Conservation (phyloP, 2,113 vertebrate species). For the Xyliphius kryptos region DNA sequence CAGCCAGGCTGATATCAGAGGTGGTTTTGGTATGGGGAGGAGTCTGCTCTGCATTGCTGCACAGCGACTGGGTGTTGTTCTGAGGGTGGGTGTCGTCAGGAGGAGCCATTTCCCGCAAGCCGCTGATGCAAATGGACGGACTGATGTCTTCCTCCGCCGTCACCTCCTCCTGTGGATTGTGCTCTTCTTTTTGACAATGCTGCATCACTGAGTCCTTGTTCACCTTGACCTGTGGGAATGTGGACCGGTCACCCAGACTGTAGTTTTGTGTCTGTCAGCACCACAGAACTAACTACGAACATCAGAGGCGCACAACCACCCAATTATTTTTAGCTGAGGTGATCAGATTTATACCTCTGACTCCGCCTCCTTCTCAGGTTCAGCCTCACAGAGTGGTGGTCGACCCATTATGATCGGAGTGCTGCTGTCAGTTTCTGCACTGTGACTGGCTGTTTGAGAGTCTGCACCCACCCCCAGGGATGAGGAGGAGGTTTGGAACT, state of each 20-base stretch:
- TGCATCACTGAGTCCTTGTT: neutral
- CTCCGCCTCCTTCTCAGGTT: conserved; percentile 30
- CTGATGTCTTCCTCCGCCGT: conserved; percentile 44
- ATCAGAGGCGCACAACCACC: too few relatives aligned
- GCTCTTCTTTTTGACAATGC: conserved; percentile 4
- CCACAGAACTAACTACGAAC: too few relatives aligned
- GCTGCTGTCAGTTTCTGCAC: conserved; percentile 27
- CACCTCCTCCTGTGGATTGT: conserved; percentile 1
- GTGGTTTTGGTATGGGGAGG: conserved; percentile 68
- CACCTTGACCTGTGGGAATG: conserved; percentile 7
- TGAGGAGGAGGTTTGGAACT: conserved; percentile 27
- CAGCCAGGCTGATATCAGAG: conserved; percentile 71
- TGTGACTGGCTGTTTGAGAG: conserved; percentile 17
- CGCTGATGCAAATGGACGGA: neutral
- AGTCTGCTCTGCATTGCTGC: conserved; percentile 35
- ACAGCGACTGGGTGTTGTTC: conserved; percentile 38
- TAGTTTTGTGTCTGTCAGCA: too few relatives aligned
- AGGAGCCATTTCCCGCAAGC: too few relatives aligned
- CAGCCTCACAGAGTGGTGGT: conserved; percentile 30
- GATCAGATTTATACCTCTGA: conserved; percentile 49
- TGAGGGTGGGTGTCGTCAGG: conserved; percentile 40
- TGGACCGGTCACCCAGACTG: too few relatives aligned
- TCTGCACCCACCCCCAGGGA: conserved; percentile 11
- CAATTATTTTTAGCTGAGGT: too few relatives aligned
- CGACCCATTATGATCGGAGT: conserved; percentile 6